Evolutionary conservation across 1,140 invertebrate genomes (phyloP).

Genomic region (Micrasema longulum): DNA sequence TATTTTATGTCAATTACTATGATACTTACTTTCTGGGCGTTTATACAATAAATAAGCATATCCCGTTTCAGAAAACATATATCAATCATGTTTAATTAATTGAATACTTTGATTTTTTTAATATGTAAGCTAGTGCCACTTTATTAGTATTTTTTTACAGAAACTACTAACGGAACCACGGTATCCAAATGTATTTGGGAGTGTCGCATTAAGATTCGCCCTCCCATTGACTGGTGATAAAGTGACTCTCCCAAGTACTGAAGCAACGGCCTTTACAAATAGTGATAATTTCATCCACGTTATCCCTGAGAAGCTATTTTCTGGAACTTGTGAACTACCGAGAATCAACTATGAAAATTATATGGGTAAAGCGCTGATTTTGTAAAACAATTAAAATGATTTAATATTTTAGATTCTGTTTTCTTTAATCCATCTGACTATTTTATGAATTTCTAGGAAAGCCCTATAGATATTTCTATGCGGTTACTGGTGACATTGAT

Average conservation of each 20-base stretch:
- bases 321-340: constrained; percentile 87
- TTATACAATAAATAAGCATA: no score
- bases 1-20: no score
- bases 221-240: constrained; percentile 71
- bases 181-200: constrained; percentile 83
- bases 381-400: no score
- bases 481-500: constrained; percentile 55
- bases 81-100: no score
- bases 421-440: no score
- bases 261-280: constrained; percentile 65
- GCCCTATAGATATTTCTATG: constrained; percentile 88
- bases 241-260: constrained; percentile 64
- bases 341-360: constrained; percentile 80
- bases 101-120: no score
- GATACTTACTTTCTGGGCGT: no score
- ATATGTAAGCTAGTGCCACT: no score
- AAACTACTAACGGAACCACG: constrained; percentile 82
- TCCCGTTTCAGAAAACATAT: no score
- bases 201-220: constrained; percentile 79
- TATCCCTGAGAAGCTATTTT: constrained; percentile 75
- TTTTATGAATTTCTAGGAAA: constrained; percentile 68
- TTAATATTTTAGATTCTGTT: no score
- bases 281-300: constrained; percentile 67
- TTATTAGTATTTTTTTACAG: constrained; percentile 66
- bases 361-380: constrained; percentile 67